Conservation (phyloP, 2,113 vertebrate species). For the Pelobates fuscus region DNA sequence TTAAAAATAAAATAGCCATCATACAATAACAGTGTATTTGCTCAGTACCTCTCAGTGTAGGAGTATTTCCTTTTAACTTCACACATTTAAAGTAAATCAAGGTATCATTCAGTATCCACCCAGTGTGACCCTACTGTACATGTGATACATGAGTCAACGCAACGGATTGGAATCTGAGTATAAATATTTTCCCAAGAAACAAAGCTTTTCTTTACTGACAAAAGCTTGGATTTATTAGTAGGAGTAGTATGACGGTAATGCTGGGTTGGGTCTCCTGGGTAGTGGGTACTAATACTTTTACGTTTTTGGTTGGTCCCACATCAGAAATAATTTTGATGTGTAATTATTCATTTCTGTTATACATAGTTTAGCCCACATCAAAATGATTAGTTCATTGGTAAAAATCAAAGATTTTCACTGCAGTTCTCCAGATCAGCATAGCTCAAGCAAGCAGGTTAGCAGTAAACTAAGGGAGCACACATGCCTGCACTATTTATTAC, state of each 20-base stretch:
- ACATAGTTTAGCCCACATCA: too few species aligned
- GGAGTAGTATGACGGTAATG: slow-evolving; percentile 1
- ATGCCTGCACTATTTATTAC: too few species aligned
- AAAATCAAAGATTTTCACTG: too few species aligned
- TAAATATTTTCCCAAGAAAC: slow-evolving; percentile 47
- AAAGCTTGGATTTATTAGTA: slow-evolving; percentile 22
- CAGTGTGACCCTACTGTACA: slow-evolving; percentile 54
- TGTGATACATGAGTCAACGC: slow-evolving; percentile 56
- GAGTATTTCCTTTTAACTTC: slow-evolving; percentile 45
- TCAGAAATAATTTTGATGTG: too few species aligned
- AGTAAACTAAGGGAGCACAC: too few species aligned
- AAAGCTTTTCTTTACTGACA: too few species aligned
- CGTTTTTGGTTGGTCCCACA: not conserved
- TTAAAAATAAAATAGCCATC: not conserved
- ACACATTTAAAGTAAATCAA: slow-evolving; percentile 52
- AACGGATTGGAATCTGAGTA: slow-evolving; percentile 54
- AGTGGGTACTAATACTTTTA: slow-evolving; percentile 3
- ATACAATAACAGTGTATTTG: slow-evolving; percentile 10
- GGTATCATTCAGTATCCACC: slow-evolving; percentile 48
- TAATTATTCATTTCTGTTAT: too few species aligned
- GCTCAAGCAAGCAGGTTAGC: too few species aligned
- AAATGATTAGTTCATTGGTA: too few species aligned
- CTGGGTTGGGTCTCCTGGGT: not conserved
- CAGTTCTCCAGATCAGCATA: too few species aligned
- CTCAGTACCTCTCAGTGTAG: slow-evolving; percentile 38